A percentile compares a stretch with the other conserved stretches of the same genome.
These are phyloP conservation scores for Capitella teleta DNA, from an alignment of 1,140 invertebrate species.

Conservation along the genomic window DNA sequence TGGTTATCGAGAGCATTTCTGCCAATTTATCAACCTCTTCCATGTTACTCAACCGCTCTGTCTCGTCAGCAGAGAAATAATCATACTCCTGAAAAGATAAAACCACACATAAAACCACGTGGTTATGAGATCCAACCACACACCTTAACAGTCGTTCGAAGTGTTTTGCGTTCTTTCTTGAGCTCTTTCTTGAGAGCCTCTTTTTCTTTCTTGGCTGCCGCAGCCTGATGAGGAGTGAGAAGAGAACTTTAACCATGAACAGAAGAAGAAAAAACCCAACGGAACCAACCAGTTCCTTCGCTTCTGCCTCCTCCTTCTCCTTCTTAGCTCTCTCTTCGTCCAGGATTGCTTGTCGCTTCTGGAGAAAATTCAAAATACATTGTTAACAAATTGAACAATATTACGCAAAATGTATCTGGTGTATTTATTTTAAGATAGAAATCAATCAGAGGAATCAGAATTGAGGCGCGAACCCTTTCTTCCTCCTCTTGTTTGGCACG, in stretches of 20 bases:
- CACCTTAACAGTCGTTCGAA: constrained; percentile 70
- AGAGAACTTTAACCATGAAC: constrained; percentile 2
- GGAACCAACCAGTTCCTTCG: constrained; percentile 55
- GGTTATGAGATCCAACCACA: not conserved
- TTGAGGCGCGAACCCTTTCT: constrained; percentile 52
- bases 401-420: too few species aligned
- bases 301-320: constrained; percentile 71
- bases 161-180: constrained; percentile 59
- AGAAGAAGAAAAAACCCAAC: not conserved
- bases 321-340: constrained; percentile 48
- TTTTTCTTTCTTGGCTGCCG: constrained; percentile 73
- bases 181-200: constrained; percentile 36
- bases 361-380: constrained; percentile 9
- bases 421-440: too few species aligned
- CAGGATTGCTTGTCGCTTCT: constrained; percentile 35
- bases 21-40: constrained; percentile 80
- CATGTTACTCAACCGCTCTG: constrained; percentile 70
- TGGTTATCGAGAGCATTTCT: constrained; percentile 54
- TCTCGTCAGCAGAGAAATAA: constrained; percentile 65
- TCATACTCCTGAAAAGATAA: constrained; percentile 52
- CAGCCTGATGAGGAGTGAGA: constrained; percentile 47
- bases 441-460: too few species aligned
- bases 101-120: not conserved
- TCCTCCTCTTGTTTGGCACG: constrained; percentile 65
- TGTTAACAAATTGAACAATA: too few species aligned